These are phyloP conservation scores for Listrodromus nycthemerus DNA, from an alignment of 2,888 invertebrate genomes.

Conservation along the genomic window DNA sequence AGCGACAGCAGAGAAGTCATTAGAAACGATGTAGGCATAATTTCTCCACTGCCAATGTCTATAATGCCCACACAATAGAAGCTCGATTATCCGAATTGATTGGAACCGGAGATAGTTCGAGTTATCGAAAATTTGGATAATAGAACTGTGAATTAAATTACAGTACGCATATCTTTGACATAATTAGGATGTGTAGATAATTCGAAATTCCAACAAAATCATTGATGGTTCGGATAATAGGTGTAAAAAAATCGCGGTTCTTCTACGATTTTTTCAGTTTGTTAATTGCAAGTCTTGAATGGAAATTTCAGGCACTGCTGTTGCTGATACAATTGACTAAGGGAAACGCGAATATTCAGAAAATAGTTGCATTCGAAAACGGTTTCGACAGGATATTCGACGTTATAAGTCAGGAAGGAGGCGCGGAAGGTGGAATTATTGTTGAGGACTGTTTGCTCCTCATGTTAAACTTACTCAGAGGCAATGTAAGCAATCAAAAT, in stretches of 20 bases:
- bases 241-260: too few species aligned
- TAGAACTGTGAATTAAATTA: too few species aligned
- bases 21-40: conserved; percentile 92
- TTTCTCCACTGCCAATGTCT: background rate
- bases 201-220: too few species aligned
- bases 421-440: conserved; percentile 97
- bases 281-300: background rate
- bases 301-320: conserved; percentile 88
- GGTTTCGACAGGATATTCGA: conserved; percentile 98
- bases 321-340: conserved; percentile 96
- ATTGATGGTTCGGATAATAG: too few species aligned
- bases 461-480: conserved; percentile 96
- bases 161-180: too few species aligned
- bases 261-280: background rate
- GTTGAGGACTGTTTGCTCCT: conserved; percentile 98
- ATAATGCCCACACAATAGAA: background rate
- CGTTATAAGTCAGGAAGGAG: conserved; percentile 96
- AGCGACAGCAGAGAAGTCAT: conserved; percentile 97
- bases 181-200: too few species aligned
- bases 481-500: conserved; percentile 98
- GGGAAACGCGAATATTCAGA: conserved; percentile 98
- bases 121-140: too few species aligned
- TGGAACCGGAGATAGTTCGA: too few species aligned
- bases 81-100: too few species aligned
- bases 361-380: conserved; percentile 99